Conservation (phyloP, 2,888 invertebrate species). For the Meliscaeva auricollis region DNA sequence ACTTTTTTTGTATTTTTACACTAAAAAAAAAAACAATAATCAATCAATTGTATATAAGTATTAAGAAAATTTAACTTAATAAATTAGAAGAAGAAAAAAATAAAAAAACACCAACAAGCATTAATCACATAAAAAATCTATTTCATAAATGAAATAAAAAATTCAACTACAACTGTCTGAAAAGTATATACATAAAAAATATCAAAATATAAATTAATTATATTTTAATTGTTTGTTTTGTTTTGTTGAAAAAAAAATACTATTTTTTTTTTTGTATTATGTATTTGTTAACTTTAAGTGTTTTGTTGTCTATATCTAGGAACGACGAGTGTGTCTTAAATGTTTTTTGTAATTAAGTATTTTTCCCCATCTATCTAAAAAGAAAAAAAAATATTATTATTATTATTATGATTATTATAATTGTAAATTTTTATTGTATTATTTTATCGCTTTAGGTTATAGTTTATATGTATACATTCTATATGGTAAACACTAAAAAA, state of each 20-base stretch:
- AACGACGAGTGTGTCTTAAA: conserved; percentile 49
- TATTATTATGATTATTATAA: conserved; percentile 15
- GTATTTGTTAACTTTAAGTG: conserved; percentile 54
- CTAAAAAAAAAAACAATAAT: conserved; percentile 38
- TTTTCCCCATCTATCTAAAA: conserved; percentile 46
- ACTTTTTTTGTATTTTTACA: conserved; percentile 71
- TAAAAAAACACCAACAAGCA: no score
- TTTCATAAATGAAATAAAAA: conserved; percentile 52
- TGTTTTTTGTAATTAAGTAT: conserved; percentile 72
- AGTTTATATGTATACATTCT: conserved; percentile 39
- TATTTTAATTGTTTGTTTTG: conserved; percentile 45
- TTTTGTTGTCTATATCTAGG: conserved; percentile 65
- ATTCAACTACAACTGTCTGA: conserved; percentile 58
- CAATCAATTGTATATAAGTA: conserved; percentile 49
- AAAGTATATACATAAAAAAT: conserved; percentile 22
- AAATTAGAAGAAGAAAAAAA: conserved; percentile 44
- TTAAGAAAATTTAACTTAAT: conserved; percentile 45
- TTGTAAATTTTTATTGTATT: conserved; percentile 72
- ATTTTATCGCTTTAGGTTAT: conserved; percentile 58
- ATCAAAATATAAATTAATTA: conserved; percentile 38
- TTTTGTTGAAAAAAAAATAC: conserved; percentile 53
- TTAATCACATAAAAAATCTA: conserved; percentile 55
- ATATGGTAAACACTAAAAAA: conserved; percentile 34
- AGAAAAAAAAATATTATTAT: conserved; percentile 1
- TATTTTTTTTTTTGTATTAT: conserved; percentile 33